Percentiles rank a stretch among this genome's conserved stretches.
These are phyloP conservation scores for Gracilinanus agilis DNA, from an alignment of 2,113 vertebrate genomes.

Conservation along the genomic window DNA sequence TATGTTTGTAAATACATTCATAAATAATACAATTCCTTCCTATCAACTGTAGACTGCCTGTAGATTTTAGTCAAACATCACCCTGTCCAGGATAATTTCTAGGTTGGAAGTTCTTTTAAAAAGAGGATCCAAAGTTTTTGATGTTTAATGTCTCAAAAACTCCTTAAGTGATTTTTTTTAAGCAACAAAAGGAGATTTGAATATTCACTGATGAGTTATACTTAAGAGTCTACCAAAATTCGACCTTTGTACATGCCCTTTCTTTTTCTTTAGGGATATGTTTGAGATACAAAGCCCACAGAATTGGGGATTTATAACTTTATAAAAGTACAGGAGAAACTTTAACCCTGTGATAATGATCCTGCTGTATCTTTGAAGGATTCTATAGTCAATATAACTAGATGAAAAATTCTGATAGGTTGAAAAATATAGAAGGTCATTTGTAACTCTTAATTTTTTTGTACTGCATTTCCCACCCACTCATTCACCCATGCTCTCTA, in stretches of 20 bases:
- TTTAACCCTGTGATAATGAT: constrained; percentile 66
- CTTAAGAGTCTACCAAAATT: constrained; percentile 30
- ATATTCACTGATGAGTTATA: constrained; percentile 34
- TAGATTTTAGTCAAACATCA: not conserved
- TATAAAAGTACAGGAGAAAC: constrained; percentile 55
- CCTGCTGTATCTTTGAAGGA: constrained; percentile 50
- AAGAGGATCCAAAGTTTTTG: not conserved
- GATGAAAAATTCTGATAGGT: constrained; percentile 80
- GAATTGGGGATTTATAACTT: constrained; percentile 61
- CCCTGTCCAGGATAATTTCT: not conserved
- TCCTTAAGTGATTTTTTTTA: not conserved
- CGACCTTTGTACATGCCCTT: constrained; percentile 58
- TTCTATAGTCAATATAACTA: constrained; percentile 60
- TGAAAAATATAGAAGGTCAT: constrained; percentile 72
- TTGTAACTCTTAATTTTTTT: constrained; percentile 65
- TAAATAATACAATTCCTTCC: not conserved
- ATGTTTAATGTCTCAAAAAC: not conserved
- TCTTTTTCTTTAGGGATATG: constrained; percentile 64
- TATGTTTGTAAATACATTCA: too few species aligned
- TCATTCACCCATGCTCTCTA: constrained; percentile 71
- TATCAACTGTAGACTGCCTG: not conserved
- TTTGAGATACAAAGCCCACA: constrained; percentile 52
- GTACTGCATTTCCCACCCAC: constrained; percentile 73
- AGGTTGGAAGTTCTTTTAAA: not conserved
- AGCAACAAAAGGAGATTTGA: constrained; percentile 46